phyloP scores from a whole-genome alignment of 2,888 invertebrate genomes.

The Megalurothrips usitatus region DNA sequence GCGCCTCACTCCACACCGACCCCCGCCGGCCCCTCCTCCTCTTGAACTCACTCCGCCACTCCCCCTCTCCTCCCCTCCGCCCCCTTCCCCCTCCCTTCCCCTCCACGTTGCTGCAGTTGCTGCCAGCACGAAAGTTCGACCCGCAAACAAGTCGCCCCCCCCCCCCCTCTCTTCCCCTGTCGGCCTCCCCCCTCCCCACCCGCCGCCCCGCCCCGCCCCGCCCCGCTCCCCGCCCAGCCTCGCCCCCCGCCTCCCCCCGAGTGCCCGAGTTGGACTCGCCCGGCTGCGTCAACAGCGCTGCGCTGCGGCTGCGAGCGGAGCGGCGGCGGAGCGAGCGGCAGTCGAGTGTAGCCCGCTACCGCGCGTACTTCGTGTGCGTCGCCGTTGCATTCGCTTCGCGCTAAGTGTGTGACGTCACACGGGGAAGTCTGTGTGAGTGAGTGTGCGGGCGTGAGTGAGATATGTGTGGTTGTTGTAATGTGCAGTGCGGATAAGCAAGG shows the following conservation, averaged over 20 bases:
- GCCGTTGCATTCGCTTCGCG: constrained; percentile 48
- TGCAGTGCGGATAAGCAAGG: constrained; percentile 49
- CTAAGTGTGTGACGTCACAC: constrained; percentile 49
- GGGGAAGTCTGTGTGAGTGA: constrained; percentile 34
- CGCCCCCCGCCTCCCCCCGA: constrained; percentile 10
- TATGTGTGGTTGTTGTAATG: constrained; percentile 46
- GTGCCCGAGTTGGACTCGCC: constrained; percentile 32
- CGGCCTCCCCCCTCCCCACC: constrained; percentile 35
- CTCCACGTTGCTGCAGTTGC: constrained; percentile 12
- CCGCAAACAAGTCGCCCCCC: constrained; percentile 38
- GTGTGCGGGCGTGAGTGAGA: constrained; percentile 38
- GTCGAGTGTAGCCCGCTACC: constrained; percentile 33
- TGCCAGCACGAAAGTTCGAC: constrained; percentile 31
- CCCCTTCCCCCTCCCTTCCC: neutral
- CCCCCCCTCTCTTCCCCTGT: constrained; percentile 41
- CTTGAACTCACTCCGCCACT: neutral
- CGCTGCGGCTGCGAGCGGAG: constrained; percentile 36
- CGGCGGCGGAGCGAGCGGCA: constrained; percentile 32
- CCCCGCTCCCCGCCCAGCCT: constrained; percentile 30
- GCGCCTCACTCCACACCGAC: neutral
- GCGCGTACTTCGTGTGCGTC: constrained; percentile 40
- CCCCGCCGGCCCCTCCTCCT: neutral
- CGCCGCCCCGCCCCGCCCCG: constrained; percentile 35
- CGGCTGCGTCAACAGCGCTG: constrained; percentile 31
- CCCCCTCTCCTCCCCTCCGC: neutral